Evolutionary conservation across 2,888 invertebrate species (phyloP).

Genomic region (Galerucella calmariensis): DNA sequence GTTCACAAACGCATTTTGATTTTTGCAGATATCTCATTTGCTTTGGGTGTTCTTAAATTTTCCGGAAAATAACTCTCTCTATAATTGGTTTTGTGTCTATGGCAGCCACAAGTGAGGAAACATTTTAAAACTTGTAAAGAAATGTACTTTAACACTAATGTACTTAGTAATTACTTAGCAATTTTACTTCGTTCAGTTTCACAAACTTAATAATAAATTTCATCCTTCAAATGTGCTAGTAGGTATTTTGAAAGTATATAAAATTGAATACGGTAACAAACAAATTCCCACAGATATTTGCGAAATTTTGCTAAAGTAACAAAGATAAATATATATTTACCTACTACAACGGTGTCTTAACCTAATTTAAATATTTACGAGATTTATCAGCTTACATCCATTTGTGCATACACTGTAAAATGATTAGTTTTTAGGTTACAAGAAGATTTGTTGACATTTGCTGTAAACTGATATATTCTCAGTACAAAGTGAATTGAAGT

Average conservation of each 20-base stretch:
- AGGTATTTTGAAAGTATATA: background rate
- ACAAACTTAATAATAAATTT: background rate
- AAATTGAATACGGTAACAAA: background rate
- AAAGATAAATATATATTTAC: slow-evolving; percentile 3
- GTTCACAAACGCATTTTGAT: background rate
- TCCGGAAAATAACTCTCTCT: too few relatives aligned
- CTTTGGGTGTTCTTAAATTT: too few relatives aligned
- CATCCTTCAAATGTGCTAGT: background rate
- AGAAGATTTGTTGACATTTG: background rate
- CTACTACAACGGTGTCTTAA: background rate
- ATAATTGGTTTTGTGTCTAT: too few relatives aligned
- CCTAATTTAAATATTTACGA: slow-evolving; percentile 2
- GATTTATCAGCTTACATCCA: background rate
- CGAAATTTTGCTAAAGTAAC: background rate
- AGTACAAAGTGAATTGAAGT: background rate
- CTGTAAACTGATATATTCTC: background rate
- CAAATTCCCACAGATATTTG: background rate
- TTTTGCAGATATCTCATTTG: too few relatives aligned
- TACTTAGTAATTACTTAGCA: background rate
- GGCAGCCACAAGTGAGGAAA: too few relatives aligned
- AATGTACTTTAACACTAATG: too few relatives aligned
- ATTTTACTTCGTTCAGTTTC: background rate
- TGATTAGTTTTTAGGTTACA: slow-evolving; percentile 2
- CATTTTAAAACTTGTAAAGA: too few relatives aligned
- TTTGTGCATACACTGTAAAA: slow-evolving; percentile 3